Conservation (phyloP, 2,797 vertebrate genomes). For the Lepus oiostolus region DNA sequence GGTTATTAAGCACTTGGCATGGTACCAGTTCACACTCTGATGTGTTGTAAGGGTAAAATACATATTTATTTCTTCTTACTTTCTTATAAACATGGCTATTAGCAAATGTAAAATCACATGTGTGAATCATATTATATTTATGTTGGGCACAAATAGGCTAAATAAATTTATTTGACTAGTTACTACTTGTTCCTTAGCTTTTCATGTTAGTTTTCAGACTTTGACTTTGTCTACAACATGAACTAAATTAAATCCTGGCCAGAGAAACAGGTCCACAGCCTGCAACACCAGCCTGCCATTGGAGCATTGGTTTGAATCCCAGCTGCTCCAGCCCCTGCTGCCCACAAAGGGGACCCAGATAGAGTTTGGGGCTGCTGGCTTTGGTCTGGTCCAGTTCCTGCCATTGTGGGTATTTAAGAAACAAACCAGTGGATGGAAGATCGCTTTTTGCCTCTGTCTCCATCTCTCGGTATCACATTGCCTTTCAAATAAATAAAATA, state of each 20-base stretch:
- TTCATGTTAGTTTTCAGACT: not conserved
- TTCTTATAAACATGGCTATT: not conserved
- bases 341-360: no score
- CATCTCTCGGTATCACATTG: no score
- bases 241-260: not conserved
- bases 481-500: no score
- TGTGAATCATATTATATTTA: not conserved
- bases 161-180: not conserved
- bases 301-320: no score
- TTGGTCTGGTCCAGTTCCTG: no score
- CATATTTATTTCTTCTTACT: not conserved
- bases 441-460: no score
- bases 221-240: not conserved
- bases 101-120: not conserved
- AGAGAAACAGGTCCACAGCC: no score
- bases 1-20: not conserved
- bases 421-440: no score
- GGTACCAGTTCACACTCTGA: not conserved
- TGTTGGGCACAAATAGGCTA: not conserved
- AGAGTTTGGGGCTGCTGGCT: no score
- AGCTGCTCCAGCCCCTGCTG: no score
- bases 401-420: no score
- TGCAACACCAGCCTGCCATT: no score
- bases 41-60: slow-evolving; percentile 19
- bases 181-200: not conserved